A percentile compares a stretch with the other conserved stretches of the same genome.
These are phyloP conservation scores for Lucinisca nassula DNA, from an alignment of 2,888 invertebrate species.

Conservation along the genomic window DNA sequence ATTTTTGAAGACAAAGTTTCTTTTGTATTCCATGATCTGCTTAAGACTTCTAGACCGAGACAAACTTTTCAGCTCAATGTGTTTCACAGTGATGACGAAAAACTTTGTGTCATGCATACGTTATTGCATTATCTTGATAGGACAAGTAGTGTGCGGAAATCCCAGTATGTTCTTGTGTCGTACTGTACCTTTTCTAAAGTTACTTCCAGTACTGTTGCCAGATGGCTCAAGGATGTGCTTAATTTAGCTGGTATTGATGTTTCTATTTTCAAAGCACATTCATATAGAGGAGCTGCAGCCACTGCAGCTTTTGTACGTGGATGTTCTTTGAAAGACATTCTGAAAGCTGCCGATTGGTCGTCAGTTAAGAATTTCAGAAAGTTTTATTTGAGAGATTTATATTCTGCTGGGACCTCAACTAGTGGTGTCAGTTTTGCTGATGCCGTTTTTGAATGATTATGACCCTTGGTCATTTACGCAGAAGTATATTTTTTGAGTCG, in stretches of 20 bases:
- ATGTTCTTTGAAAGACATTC: slow-evolving; percentile 18
- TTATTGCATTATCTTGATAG: slow-evolving; percentile 29
- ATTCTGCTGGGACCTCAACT: no score
- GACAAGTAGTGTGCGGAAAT: not conserved
- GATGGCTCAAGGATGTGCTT: slow-evolving; percentile 49
- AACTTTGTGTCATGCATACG: slow-evolving; percentile 53
- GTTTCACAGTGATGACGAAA: slow-evolving; percentile 41
- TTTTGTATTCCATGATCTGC: slow-evolving; percentile 17
- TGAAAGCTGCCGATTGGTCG: slow-evolving; percentile 38
- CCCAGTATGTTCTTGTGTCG: slow-evolving; percentile 40
- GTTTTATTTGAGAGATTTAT: slow-evolving; percentile 23
- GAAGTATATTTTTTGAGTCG: no score
- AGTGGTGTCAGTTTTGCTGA: not conserved
- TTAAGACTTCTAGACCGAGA: slow-evolving; percentile 19
- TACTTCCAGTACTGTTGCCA: slow-evolving; percentile 57
- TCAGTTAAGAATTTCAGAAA: slow-evolving; percentile 34
- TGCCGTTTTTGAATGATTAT: not conserved
- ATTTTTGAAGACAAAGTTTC: not conserved
- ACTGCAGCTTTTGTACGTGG: slow-evolving; percentile 21
- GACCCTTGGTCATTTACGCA: no score
- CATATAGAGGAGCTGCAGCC: slow-evolving; percentile 24
- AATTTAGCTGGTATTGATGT: slow-evolving; percentile 37
- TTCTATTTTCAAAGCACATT: slow-evolving; percentile 48
- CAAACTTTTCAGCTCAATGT: slow-evolving; percentile 24
- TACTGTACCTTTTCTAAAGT: slow-evolving; percentile 49